Evolutionary conservation across 2,888 invertebrate genomes (phyloP).

Genomic region (Pherbina coryleti): DNA sequence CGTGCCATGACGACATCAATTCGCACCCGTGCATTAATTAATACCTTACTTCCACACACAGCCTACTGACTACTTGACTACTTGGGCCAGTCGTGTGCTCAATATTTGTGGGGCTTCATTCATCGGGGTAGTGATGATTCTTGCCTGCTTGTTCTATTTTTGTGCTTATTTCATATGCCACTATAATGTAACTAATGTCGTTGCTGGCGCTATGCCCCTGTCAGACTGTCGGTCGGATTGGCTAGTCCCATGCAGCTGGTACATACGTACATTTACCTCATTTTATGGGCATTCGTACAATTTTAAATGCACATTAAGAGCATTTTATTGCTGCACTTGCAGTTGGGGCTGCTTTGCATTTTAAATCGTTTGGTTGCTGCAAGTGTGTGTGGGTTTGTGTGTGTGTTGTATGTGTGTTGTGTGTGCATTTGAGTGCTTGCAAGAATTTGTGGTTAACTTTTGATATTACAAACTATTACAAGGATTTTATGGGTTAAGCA

Average conservation of each 20-base stretch:
- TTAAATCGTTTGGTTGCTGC: not conserved
- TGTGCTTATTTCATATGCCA: conserved; percentile 4
- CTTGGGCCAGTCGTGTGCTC: not conserved
- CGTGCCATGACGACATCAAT: conserved; percentile 57
- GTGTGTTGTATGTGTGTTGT: not conserved
- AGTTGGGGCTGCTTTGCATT: conserved; percentile 2
- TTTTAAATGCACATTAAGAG: conserved; percentile 16
- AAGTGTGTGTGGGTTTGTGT: not conserved
- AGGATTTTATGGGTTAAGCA: conserved; percentile 32
- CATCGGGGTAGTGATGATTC: conserved; percentile 17
- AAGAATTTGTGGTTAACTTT: conserved; percentile 22
- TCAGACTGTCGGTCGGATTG: not conserved
- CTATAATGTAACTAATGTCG: not conserved
- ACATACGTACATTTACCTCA: conserved; percentile 17
- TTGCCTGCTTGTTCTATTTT: conserved; percentile 29
- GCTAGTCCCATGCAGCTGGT: not conserved
- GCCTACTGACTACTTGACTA: not conserved
- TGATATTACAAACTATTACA: conserved; percentile 27
- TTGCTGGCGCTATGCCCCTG: not conserved
- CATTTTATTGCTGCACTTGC: conserved; percentile 24
- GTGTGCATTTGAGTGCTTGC: not conserved
- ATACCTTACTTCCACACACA: not conserved
- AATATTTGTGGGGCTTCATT: conserved; percentile 20
- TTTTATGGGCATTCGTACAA: conserved; percentile 16
- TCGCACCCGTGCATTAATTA: conserved; percentile 51